These are phyloP conservation scores for Sciaenops ocellatus DNA, from an alignment of 2,797 vertebrate species.

Conservation along the genomic window DNA sequence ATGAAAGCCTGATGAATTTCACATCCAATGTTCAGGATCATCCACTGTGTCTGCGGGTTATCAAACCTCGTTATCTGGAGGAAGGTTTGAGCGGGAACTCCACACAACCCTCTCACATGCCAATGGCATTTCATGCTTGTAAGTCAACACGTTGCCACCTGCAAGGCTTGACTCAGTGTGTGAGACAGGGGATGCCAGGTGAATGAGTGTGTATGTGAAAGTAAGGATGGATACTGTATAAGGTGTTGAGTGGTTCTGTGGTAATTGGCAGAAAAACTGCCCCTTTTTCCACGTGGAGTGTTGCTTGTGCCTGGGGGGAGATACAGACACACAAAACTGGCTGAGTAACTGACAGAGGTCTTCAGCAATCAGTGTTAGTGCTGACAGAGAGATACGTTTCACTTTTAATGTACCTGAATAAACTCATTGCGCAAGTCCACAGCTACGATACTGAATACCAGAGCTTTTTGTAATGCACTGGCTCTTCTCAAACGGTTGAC, in stretches of 20 bases:
- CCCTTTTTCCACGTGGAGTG: constrained; percentile 48
- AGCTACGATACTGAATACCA: constrained; percentile 43
- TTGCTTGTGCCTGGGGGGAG: constrained; percentile 38
- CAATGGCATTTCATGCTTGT: constrained; percentile 52
- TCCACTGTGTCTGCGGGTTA: constrained; percentile 10
- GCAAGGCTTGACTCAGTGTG: constrained; percentile 41
- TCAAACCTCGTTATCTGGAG: constrained; percentile 26
- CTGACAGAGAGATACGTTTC: constrained; percentile 31
- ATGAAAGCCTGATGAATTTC: constrained; percentile 4
- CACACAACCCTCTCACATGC: constrained; percentile 13
- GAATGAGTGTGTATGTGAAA: constrained; percentile 28
- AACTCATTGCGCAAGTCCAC: constrained; percentile 42
- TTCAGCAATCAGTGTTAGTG: constrained; percentile 35
- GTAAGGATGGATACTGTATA: constrained; percentile 21
- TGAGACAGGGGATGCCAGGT: constrained; percentile 32
- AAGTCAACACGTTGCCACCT: constrained; percentile 60
- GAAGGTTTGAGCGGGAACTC: constrained; percentile 33
- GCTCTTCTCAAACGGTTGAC: constrained; percentile 23
- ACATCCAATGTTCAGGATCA: constrained; percentile 18
- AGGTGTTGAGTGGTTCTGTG: constrained; percentile 46
- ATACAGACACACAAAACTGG: constrained; percentile 31
- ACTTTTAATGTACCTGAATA: constrained; percentile 46
- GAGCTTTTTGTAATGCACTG: constrained; percentile 49
- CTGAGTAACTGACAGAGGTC: constrained; percentile 16
- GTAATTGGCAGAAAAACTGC: constrained; percentile 52